Percentiles rank a stretch among this genome's conserved stretches.
Conservation (phyloP, 2,113 vertebrate species). For the Salminus brasiliensis region DNA sequence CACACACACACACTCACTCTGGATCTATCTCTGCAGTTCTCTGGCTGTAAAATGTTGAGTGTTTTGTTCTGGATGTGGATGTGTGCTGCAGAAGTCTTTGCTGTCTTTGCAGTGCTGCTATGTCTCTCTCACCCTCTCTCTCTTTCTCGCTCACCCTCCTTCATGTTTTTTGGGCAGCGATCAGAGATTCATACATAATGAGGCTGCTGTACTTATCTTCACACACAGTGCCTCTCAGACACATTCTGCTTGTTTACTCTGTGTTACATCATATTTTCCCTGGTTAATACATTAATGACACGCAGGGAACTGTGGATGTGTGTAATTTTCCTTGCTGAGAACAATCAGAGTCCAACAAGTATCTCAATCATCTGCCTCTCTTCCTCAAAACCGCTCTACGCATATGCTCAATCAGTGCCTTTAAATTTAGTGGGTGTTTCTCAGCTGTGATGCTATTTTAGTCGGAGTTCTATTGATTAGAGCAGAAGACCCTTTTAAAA, state of each 20-base stretch:
- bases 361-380: neutral
- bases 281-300: slow-evolving; percentile 3
- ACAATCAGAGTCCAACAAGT: neutral
- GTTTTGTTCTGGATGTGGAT: neutral
- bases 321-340: slow-evolving; percentile 17
- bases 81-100: neutral
- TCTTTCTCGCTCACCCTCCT: neutral
- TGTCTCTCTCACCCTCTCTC: neutral
- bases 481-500: neutral
- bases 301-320: neutral
- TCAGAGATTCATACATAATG: slow-evolving; percentile 35
- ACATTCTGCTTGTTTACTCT: slow-evolving; percentile 36
- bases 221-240: slow-evolving; percentile 5
- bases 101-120: neutral
- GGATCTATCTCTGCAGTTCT: neutral
- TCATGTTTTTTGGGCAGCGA: slow-evolving; percentile 8
- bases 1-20: no score
- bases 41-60: neutral
- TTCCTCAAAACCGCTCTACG: neutral
- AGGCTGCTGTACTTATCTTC: slow-evolving; percentile 13
- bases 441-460: no score
- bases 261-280: slow-evolving; percentile 49
- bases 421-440: no score
- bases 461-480: no score
- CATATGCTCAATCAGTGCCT: neutral